Evolutionary conservation across 2,797 vertebrate genomes (phyloP), one percentile per base, ranked within the genome.

Genomic region (Hafferia zeledoni): DNA sequence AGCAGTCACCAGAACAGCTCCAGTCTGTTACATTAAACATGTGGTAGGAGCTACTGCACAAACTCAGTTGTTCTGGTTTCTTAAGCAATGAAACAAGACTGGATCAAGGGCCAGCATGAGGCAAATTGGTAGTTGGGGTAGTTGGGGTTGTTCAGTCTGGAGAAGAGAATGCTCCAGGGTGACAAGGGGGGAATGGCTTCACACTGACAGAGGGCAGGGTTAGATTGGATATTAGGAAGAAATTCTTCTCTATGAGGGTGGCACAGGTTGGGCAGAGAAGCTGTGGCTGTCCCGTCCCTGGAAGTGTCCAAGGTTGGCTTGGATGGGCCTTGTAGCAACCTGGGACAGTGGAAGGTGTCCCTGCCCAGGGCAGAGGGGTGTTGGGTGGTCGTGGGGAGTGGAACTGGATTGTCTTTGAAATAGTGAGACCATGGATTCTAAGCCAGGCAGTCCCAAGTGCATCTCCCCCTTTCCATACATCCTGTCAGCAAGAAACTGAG

Each of bases 311-410:
- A 17, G 41, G 41, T 7, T 7, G 8, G 41, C 16, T 17, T 41
- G 41, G 41, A 41, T 17, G 14, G 39, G 16, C 16, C 41, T 41
- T 41, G 41, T 6, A 41, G 41, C 41, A 41, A 41, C 16, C 16
- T 41, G 41, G 41, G 0, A 0, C 6, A 19, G 46, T 53, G 39
- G 23, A n/a, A 60, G n/a, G 27, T 44, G n/a, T 44, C 27, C 46
- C 22, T 59, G 23, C n/a, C 31, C 17, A 5, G 59, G 61, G 61
- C 17, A 46, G 43, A 13, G 33, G 39, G 24, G 19, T 33, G 55
- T 22, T 22, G 53, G 31, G 53, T 55, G 28, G 27, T 27, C 30
- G 8, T 18, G 49, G 20, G 13, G 39, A 11, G 13, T 35, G 17
- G 33, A 33, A 46, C 13, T 69, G 28, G 6, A 8, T 3, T 17